Evolutionary conservation across 2,797 vertebrate species (phyloP).

Genomic region (Tokudaia tokunoshimensis): DNA sequence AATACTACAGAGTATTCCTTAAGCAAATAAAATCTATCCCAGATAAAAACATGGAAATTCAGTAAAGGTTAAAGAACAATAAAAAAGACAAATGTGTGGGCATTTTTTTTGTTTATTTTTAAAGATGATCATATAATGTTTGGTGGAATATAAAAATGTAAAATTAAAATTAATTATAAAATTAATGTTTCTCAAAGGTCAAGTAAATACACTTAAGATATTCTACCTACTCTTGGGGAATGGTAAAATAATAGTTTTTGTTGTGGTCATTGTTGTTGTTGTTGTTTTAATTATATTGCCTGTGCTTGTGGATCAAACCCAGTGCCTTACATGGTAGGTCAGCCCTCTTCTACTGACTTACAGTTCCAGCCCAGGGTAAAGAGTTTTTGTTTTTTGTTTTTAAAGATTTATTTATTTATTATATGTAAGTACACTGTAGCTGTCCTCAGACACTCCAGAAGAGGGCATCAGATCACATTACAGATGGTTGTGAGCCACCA

Average conservation of each 20-base stretch:
- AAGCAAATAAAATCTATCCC: background rate
- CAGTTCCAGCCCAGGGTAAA: background rate
- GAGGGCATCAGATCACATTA: no score
- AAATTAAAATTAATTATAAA: constrained; percentile 58
- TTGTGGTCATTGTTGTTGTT: background rate
- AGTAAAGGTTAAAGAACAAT: constrained; percentile 29
- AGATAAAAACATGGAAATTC: background rate
- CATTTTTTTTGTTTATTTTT: background rate
- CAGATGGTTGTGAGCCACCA: no score
- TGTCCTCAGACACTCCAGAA: no score
- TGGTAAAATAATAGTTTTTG: background rate
- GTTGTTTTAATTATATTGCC: background rate
- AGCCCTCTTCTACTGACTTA: background rate
- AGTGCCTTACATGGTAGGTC: background rate
- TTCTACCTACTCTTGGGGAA: background rate
- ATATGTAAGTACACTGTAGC: no score
- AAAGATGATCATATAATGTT: background rate
- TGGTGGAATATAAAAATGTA: background rate
- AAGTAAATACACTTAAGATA: constrained; percentile 22
- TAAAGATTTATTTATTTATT: no score
- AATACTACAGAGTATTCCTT: background rate
- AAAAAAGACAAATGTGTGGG: background rate
- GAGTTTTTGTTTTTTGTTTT: background rate
- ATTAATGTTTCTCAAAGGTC: background rate
- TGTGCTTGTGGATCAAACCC: background rate